phyloP scores from a whole-genome alignment of 2,888 invertebrate genomes.

The Harpagoxenus sublaevis region DNA sequence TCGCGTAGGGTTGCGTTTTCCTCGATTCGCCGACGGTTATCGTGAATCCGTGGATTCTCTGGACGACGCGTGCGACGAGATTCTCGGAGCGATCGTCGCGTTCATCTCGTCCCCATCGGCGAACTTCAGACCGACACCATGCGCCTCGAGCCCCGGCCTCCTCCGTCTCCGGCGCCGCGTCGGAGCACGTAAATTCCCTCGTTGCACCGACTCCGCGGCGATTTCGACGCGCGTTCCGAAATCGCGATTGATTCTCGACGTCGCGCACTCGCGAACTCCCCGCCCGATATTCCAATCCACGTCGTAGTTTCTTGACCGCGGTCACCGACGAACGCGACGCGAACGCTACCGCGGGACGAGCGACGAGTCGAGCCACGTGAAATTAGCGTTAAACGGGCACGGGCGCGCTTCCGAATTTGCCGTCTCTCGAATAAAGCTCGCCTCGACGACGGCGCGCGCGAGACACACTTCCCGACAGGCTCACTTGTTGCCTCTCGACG shows the following conservation, averaged over 20 bases:
- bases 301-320: too few relatives aligned
- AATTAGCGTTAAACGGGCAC: not conserved
- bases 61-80: not conserved
- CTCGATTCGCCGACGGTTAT: not conserved
- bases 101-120: not conserved
- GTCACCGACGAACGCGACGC: too few relatives aligned
- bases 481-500: slow-evolving; percentile 44
- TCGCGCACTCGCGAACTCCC: not conserved
- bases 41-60: not conserved
- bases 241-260: not conserved
- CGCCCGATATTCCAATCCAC: not conserved
- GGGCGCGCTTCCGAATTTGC: not conserved
- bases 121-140: not conserved
- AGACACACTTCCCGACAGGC: not conserved
- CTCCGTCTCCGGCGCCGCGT: too few relatives aligned
- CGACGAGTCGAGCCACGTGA: not conserved
- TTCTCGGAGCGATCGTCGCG: not conserved
- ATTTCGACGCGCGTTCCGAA: not conserved
- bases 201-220: not conserved
- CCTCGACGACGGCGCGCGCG: not conserved
- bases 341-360: too few relatives aligned
- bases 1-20: not conserved
- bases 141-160: not conserved
- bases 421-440: not conserved
- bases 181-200: not conserved